Base-by-base conservation (phyloP, 2,888 invertebrate species). In the Euplexia lucipara region DNA sequence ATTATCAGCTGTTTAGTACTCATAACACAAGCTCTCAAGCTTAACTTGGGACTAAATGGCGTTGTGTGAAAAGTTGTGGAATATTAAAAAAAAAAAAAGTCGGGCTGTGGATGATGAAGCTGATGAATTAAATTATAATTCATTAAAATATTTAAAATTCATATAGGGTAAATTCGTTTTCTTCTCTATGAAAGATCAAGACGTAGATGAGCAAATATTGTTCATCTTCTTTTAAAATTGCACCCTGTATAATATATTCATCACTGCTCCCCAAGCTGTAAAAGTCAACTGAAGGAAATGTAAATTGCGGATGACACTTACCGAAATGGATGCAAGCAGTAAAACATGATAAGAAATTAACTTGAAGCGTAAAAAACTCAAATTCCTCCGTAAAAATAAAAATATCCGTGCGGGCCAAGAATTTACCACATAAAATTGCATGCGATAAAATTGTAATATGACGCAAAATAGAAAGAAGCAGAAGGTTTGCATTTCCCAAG, bases 331-430 rank as follows among this genome's bases (percentile, higher is more conserved):
- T 56, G 51, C 47, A 73, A 56, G 37, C 14, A 22, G 57, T 73
- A 66, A 73, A 73, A 57, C 35, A 57, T 20, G 47, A 44, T 18
- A 32, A 41, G 41, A 73, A 54, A 66, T 73, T 52, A 66, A 30
- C 48, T 48, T 14, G 47, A 32, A 45, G 35, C 4, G 10, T 10
- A 56, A 73, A 47, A 41, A 37, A 5, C 42, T 74, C 8, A 47
- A 66, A 73, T 65, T 52, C 32, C 9, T 10, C 20, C 18, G n/a
- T 52, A 57, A 73, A 69, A 52, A 52, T 26, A 56, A 51, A 70
- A 44, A 56, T 51, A 41, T 54, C 7, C 14, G 16, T n/a, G 35
- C 10, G 20, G 2, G 57, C 22, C 12, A 41, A 52, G 32, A 57
- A 49, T 30, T 26, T 45, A 10, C 34, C 35, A 5, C 34, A 45